A percentile compares a stretch with the other conserved stretches of the same genome.
These are phyloP conservation scores for Gorsachius magnificus DNA, from an alignment of 2,797 vertebrate species.

Conservation along the genomic window DNA sequence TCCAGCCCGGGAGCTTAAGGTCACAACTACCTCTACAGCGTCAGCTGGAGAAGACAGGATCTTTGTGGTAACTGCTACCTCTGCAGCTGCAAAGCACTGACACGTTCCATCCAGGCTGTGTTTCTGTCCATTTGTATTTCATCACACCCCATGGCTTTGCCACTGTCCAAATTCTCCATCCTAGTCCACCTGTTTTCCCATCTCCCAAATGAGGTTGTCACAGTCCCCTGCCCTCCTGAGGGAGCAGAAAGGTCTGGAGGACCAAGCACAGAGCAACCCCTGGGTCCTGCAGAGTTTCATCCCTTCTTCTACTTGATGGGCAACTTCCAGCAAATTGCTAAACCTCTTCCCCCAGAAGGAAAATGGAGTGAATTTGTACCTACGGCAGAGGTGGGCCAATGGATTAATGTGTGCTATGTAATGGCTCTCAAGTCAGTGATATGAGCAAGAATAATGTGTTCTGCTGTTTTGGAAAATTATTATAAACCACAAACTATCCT, in stretches of 20 bases:
- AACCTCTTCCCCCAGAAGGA: background rate
- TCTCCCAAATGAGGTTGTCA: background rate
- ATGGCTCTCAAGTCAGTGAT: background rate
- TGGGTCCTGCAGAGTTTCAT: background rate
- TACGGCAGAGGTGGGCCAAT: background rate
- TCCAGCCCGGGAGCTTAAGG: background rate
- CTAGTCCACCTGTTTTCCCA: background rate
- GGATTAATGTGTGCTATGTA: background rate
- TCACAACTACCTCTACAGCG: background rate
- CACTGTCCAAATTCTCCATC: background rate
- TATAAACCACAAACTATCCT: conserved; percentile 15
- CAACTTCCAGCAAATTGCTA: background rate
- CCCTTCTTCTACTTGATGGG: background rate
- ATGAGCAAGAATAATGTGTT: background rate
- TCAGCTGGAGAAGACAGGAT: background rate
- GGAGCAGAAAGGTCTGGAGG: background rate
- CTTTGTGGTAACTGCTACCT: background rate
- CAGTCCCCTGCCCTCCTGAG: background rate
- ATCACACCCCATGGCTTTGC: background rate
- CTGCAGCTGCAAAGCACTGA: background rate
- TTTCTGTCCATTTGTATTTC: background rate
- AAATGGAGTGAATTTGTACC: background rate
- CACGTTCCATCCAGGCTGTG: background rate
- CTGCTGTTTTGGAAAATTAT: background rate
- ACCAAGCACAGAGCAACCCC: background rate